Evolutionary conservation across 2,888 invertebrate genomes (phyloP), one percentile per base, ranked within the genome.

Genomic region (Cephus runcator): DNA sequence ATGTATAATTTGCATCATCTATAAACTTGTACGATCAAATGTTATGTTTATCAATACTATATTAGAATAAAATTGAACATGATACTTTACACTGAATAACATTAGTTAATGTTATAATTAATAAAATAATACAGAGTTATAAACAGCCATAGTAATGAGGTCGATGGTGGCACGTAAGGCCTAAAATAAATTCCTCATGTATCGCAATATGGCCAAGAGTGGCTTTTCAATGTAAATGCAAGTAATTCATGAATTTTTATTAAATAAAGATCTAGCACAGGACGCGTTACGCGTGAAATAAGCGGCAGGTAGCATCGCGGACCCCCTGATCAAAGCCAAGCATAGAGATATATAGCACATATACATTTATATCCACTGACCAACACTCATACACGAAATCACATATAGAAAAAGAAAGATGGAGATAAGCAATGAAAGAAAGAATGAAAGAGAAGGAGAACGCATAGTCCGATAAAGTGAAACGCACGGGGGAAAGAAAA

Each of bases 291-390:
- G 9, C 56, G 56, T 23, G 23, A 56, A 56, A 56, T 56, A 34
- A 71, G 71, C 15, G 31, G 71, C 71, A 71, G 71, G 71, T 71
- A 31, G 71, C 31, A 71, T 71, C 34, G 31, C 71, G 31, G 71
- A 71, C 31, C 71, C 82, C 81, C 82, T 83, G 82, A 85, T 85
- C 83, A 82, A 84, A 84, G 80, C 78, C 82, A 83, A 36, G 74
- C 74, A 71, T 31, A 71, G 11, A 71, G 30, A 71, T 33, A n/a
- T 31, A 71, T 33, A 71, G 30, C 73, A 31, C 34, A 71, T 71
- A 71, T n/a, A n/a, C 34, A 33, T 71, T 56, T 56, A 56, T 23
- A 56, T 23, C 23, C 56, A 56, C 56, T 56, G 9, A 56, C 56
- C 56, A 56, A 56, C 56, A 56, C 56, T 56, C 56, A 56, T 56